These are phyloP conservation scores for Sinhomidia bicolor DNA, from an alignment of 2,888 invertebrate species.

Conservation along the genomic window DNA sequence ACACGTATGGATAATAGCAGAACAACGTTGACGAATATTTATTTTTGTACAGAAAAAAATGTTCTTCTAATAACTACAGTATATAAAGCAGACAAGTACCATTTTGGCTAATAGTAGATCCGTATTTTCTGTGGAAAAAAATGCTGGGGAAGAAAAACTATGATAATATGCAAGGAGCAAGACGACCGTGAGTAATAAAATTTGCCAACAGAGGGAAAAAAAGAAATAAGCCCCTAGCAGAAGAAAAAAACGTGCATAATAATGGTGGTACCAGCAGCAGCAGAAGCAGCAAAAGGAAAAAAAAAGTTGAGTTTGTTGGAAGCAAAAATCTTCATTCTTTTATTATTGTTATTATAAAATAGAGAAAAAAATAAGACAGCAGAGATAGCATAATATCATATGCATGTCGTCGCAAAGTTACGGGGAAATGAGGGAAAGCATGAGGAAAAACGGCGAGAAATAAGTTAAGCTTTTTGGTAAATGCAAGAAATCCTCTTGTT, in stretches of 20 bases:
- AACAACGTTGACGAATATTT: no score
- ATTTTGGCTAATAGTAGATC: conserved; percentile 47
- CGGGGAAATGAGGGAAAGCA: conserved; percentile 57
- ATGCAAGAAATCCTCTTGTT: conserved; percentile 63
- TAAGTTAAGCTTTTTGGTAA: conserved; percentile 58
- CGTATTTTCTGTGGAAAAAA: conserved; percentile 43
- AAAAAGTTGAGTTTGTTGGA: not conserved
- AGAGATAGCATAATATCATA: not conserved
- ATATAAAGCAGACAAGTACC: conserved; percentile 65
- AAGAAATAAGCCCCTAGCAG: conserved; percentile 39
- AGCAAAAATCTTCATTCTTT: conserved; percentile 37
- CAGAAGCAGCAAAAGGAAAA: conserved; percentile 9
- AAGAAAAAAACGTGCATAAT: not conserved
- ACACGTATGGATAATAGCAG: no score
- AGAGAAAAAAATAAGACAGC: not conserved
- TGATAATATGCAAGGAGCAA: conserved; percentile 53
- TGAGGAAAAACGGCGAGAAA: conserved; percentile 66
- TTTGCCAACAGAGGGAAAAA: conserved; percentile 46
- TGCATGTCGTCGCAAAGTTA: not conserved
- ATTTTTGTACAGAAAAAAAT: no score
- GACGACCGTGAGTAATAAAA: conserved; percentile 67
- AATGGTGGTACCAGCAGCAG: no score
- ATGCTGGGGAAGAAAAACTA: not conserved
- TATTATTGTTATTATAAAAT: conserved; percentile 27
- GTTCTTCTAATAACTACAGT: no score